These are phyloP conservation scores for Percopsis transmontana DNA, from an alignment of 2,113 vertebrate species.

Conservation along the genomic window DNA sequence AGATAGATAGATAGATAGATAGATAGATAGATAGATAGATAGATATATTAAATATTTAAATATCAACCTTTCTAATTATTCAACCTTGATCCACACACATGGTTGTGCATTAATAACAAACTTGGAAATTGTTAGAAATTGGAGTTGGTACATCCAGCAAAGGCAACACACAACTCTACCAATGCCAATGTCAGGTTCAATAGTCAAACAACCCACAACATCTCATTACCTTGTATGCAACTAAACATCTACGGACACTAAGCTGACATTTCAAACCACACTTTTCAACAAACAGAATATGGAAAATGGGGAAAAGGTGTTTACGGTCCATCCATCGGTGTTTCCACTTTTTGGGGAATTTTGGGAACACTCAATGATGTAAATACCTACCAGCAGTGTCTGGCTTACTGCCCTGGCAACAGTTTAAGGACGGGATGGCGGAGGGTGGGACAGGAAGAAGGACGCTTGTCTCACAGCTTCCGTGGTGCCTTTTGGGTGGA, in stretches of 20 bases:
- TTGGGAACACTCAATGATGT: not conserved
- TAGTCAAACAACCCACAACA: not conserved
- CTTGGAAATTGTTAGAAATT: no score
- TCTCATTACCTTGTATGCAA: no score
- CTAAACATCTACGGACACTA: no score
- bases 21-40: not conserved
- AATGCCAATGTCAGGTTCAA: not conserved
- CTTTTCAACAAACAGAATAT: no score
- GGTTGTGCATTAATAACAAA: no score
- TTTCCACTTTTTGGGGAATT: not conserved
- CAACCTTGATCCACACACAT: no score
- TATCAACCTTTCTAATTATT: no score
- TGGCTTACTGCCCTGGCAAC: slow-evolving; percentile 17
- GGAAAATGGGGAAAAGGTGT: no score
- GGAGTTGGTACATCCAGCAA: no score
- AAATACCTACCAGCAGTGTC: slow-evolving; percentile 55
- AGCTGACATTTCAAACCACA: no score
- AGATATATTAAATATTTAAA: not conserved
- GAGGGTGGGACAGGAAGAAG: slow-evolving; percentile 67
- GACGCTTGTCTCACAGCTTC: slow-evolving; percentile 60
- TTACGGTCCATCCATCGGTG: not conserved
- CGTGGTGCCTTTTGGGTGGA: slow-evolving; percentile 67
- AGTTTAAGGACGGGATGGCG: slow-evolving; percentile 13
- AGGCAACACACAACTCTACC: no score
- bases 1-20: not conserved